Percentiles rank a stretch among this genome's conserved stretches.
Conservation (phyloP, 2,888 invertebrate genomes). For the Folsomia candida region DNA sequence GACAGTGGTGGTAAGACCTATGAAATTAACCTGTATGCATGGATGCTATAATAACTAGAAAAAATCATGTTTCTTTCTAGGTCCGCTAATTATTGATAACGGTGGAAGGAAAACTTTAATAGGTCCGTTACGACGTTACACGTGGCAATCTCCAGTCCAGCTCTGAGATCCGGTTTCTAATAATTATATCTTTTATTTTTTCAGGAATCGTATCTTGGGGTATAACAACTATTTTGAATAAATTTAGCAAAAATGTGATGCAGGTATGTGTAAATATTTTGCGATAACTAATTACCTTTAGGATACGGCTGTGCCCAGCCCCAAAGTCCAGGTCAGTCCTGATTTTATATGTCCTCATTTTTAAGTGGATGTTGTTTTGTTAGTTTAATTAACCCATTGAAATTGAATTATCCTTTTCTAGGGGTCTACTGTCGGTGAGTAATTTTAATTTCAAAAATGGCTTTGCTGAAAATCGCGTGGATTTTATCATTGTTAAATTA, state of each 20-base stretch:
- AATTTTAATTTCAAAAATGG: no score
- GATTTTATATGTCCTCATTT: not conserved
- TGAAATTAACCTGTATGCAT: no score
- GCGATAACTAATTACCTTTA: not conserved
- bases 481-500: no score
- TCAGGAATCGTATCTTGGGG: constrained; percentile 34
- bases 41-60: no score
- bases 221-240: not conserved
- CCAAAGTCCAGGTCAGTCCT: constrained; percentile 29
- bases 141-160: not conserved
- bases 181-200: not conserved
- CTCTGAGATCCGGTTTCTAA: not conserved
- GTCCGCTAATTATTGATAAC: constrained; percentile 46
- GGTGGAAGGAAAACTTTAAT: constrained; percentile 44
- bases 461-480: no score
- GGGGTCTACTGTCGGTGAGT: no score
- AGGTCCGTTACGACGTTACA: constrained; percentile 25
- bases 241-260: not conserved
- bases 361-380: constrained; percentile 1
- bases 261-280: not conserved
- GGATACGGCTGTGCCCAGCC: constrained; percentile 39
- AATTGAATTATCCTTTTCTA: constrained; percentile 10
- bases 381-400: not conserved
- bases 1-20: constrained; percentile 17
- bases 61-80: constrained; percentile 15